Conservation (phyloP, 2,888 invertebrate genomes). For the Cosmopolites sordidus region DNA sequence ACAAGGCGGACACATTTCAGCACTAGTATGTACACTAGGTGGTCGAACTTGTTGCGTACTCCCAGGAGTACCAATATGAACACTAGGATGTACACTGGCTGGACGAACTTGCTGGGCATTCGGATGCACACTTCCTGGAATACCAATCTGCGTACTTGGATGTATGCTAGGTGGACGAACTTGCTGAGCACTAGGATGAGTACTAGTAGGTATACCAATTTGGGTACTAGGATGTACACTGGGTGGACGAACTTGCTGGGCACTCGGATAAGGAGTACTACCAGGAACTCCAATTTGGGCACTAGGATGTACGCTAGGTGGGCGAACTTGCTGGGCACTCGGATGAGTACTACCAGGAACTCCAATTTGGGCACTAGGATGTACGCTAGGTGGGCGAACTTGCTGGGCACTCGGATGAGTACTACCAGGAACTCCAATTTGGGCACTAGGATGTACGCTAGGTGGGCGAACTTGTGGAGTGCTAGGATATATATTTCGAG, state of each 20-base stretch:
- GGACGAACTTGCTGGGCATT: background rate
- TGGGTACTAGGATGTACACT: background rate
- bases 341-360: background rate
- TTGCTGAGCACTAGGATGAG: background rate
- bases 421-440: too few species aligned
- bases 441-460: too few species aligned
- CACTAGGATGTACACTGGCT: background rate
- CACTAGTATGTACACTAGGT: background rate
- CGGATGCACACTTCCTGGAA: background rate
- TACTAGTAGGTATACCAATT: background rate
- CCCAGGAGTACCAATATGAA: too few species aligned
- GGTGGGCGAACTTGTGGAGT: too few species aligned
- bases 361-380: background rate
- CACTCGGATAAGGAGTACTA: background rate
- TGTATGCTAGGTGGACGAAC: background rate
- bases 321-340: background rate
- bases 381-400: too few species aligned
- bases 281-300: background rate
- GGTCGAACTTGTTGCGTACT: background rate
- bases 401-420: too few species aligned
- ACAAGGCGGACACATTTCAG: background rate
- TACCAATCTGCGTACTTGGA: background rate
- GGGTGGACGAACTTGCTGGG: background rate
- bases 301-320: background rate
- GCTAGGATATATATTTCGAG: too few species aligned